A percentile compares a stretch with the other conserved stretches of the same genome.
phyloP scores from a whole-genome alignment of 2,113 vertebrate species.

The Leptobrachium ailaonicum region DNA sequence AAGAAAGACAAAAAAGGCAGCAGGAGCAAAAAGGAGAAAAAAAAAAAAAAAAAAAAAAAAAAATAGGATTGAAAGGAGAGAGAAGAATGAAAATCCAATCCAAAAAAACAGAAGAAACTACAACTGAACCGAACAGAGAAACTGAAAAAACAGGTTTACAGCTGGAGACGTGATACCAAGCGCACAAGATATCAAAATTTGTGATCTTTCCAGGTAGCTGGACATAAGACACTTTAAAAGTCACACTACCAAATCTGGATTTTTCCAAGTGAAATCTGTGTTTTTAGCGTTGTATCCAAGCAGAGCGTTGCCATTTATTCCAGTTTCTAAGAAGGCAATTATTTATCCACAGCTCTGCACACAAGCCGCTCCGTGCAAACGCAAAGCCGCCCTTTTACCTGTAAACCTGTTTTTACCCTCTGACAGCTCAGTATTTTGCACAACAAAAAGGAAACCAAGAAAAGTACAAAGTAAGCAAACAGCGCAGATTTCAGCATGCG shows the following conservation, averaged over 20 bases:
- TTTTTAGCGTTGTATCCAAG: too few relatives aligned
- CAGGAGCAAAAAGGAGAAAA: slow-evolving; percentile 60
- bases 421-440: slow-evolving; percentile 60
- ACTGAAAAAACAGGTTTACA: slow-evolving; percentile 17
- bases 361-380: too few relatives aligned
- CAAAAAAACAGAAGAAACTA: slow-evolving; percentile 69
- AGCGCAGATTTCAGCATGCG: neutral
- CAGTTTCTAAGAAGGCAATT: too few relatives aligned
- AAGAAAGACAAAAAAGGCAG: slow-evolving; percentile 66
- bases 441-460: slow-evolving; percentile 56
- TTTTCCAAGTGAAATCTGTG: too few relatives aligned
- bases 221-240: too few relatives aligned
- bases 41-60: slow-evolving; percentile 67
- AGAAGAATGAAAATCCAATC: slow-evolving; percentile 64
- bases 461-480: slow-evolving; percentile 20
- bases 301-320: too few relatives aligned
- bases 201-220: too few relatives aligned
- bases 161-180: neutral
- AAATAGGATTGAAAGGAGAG: slow-evolving; percentile 59
- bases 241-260: neutral
- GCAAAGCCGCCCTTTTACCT: neutral
- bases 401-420: slow-evolving; percentile 13
- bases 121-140: slow-evolving; percentile 66
- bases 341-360: too few relatives aligned
- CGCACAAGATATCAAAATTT: neutral